Conservation (phyloP, 2,797 vertebrate genomes). For the Pantherophis vulpinus region DNA sequence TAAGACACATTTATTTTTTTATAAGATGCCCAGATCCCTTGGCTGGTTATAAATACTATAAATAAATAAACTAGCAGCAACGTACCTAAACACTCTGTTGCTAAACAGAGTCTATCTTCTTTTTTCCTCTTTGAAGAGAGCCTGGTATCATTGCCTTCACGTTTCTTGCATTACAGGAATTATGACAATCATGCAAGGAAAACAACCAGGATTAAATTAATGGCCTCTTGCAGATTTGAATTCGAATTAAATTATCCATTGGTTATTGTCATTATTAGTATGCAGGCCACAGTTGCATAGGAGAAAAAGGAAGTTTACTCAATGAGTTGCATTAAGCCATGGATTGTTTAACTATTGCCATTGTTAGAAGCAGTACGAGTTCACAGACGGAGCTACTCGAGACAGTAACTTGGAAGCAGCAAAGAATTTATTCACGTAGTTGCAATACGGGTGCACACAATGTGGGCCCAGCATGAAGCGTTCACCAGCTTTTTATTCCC, state of each 20-base stretch:
- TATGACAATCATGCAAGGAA: neutral
- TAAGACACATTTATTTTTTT: neutral
- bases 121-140: neutral
- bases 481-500: neutral
- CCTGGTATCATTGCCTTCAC: accelerated
- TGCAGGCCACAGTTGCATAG: neutral
- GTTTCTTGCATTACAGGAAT: neutral
- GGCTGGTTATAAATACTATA: neutral
- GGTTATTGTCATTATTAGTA: neutral
- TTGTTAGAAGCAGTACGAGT: too few relatives aligned
- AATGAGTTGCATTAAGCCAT: neutral
- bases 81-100: neutral
- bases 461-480: neutral
- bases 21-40: neutral
- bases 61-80: neutral
- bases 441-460: neutral
- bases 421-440: neutral
- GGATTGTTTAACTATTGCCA: neutral
- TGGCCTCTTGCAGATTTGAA: neutral
- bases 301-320: neutral
- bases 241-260: neutral
- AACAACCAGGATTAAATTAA: neutral
- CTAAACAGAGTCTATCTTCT: neutral
- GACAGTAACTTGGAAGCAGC: neutral
- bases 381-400: neutral